Evolutionary conservation across 2,113 vertebrate species (phyloP).

Genomic region (Blennius ocellaris): DNA sequence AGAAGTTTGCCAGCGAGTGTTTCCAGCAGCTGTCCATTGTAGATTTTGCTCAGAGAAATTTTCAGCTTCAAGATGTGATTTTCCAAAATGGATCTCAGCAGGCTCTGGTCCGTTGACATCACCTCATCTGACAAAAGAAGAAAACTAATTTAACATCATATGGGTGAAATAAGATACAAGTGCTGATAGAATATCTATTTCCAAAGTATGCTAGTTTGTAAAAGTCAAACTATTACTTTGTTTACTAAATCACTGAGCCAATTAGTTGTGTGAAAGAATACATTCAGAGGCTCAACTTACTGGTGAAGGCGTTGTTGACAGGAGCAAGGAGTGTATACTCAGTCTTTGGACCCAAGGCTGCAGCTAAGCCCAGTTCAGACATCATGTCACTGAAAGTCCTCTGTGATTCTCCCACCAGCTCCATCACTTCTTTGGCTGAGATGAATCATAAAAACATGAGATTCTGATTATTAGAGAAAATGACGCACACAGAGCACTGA

Average conservation of each 20-base stretch:
- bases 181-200: not conserved
- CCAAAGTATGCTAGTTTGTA: too few species aligned
- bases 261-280: not conserved
- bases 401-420: constrained; percentile 88
- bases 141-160: not conserved
- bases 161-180: not conserved
- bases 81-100: constrained; percentile 88
- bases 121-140: constrained; percentile 84
- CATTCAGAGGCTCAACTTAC: constrained; percentile 76
- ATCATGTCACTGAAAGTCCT: constrained; percentile 89
- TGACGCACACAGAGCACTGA: accelerated
- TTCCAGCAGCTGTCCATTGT: constrained; percentile 93
- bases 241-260: not conserved
- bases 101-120: constrained; percentile 85
- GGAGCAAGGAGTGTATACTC: constrained; percentile 94
- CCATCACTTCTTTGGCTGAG: constrained; percentile 90
- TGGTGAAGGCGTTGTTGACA: constrained; percentile 89
- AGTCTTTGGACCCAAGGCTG: constrained; percentile 84
- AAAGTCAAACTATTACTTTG: too few species aligned
- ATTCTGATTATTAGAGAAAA: not conserved
- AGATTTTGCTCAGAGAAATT: constrained; percentile 90
- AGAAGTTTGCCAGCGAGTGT: constrained; percentile 91
- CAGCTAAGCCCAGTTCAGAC: constrained; percentile 87
- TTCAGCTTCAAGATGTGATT: constrained; percentile 96
- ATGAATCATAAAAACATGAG: constrained; percentile 23